Evolutionary conservation across 1,140 invertebrate species (phyloP), one percentile per base, ranked within the genome.

Genomic region (Brachionus asplanchnoidis): DNA sequence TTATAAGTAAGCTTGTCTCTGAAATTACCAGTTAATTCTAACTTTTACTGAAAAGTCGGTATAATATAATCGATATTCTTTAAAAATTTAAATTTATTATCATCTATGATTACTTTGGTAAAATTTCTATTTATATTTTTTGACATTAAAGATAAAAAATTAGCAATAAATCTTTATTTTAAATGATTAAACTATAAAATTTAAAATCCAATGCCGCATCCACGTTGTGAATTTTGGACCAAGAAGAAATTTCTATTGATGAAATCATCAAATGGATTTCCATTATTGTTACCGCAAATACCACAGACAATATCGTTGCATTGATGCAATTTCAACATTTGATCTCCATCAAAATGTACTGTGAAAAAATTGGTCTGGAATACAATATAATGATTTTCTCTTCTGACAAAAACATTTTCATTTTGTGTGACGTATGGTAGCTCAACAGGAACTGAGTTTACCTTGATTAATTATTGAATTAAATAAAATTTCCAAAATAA

Each of bases 331-430:
- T 68, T 82, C 42, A 82, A 20, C 36, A 82, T 65, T 46, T 82
- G 53, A 36, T 32, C 79, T n/a, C 79, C 79, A 68, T 82, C 79
- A 46, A 82, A 82, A 60, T 82, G 11, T 3, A 82, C 6, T 14
- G 32, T 82, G 42, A 82, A 82, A 42, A 46, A 44, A 14, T 60
- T 42, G 4, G 79, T 65, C 8, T 20, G 11, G n/a, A 82, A 42
- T 12, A 46, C 26, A 65, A 65, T 82, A 12, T 65, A 82, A 44
- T 20, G 7, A 60, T 65, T 56, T 28, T 82, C 53, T 44, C 23
- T n/a, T 28, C 3, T 20, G 1, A 65, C 26, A 20, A 26, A 20
- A 26, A 68, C 53, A 26, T 44, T 82, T 12, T 65, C 36, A 17
- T 20, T 20, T 46, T 17, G 9, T 5, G 79, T 66, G 5, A 44